Evolutionary conservation across 1,140 invertebrate genomes (phyloP).

Genomic region (Eupristina koningsbergeri): DNA sequence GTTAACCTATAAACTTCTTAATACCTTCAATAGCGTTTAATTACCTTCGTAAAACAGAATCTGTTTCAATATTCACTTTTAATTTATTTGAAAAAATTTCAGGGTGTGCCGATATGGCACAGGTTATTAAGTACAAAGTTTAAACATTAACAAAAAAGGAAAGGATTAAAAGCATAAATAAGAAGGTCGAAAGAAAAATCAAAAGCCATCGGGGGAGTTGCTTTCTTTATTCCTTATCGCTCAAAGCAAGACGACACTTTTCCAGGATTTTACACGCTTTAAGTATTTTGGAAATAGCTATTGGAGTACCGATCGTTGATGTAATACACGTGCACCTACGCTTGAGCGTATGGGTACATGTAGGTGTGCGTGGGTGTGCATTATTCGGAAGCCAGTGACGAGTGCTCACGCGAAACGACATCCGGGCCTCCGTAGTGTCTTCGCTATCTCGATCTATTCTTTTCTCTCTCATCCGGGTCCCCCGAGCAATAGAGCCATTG

Average conservation of each 20-base stretch:
- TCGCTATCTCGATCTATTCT: neutral
- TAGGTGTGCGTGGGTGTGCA: neutral
- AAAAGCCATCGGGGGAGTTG: too few relatives aligned
- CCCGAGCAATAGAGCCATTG: conserved; percentile 18
- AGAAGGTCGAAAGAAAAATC: conserved; percentile 39
- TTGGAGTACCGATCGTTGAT: neutral
- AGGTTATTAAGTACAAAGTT: neutral
- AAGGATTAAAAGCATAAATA: conserved; percentile 12
- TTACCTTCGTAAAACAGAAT: conserved; percentile 32
- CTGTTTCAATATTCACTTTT: conserved; percentile 37
- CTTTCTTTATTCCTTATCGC: too few relatives aligned
- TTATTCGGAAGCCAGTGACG: neutral
- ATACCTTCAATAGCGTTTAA: conserved; percentile 20
- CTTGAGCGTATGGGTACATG: neutral
- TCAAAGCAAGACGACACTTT: too few relatives aligned
- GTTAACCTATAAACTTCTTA: conserved; percentile 36
- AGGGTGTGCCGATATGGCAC: neutral
- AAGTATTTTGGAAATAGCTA: neutral
- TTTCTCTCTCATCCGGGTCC: neutral
- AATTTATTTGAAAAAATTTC: conserved; percentile 19
- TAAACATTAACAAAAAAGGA: neutral
- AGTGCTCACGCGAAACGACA: conserved; percentile 23
- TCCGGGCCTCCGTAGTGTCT: neutral
- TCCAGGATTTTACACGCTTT: conserved; percentile 32
- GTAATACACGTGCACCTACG: neutral